Base-by-base conservation (phyloP, 1,140 invertebrate genomes). In the Probaryconus sp. region DNA sequence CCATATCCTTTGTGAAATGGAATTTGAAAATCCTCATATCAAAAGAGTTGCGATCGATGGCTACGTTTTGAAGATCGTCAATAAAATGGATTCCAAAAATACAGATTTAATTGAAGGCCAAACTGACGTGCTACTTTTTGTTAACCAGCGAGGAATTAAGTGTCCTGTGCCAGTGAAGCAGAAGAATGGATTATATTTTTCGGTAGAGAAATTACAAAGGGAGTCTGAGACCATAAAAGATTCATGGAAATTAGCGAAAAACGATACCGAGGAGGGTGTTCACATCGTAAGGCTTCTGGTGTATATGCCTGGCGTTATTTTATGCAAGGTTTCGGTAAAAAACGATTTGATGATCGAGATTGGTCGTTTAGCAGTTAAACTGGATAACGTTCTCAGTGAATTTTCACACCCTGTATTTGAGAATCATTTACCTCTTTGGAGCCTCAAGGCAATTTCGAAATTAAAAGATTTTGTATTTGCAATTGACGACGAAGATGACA, bases 11-110 rank as follows among this genome's bases (percentile, higher is more conserved):
- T 89, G 83, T 1, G 85, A 90, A 26, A 82, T 85, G 16, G 88
- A 89, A 48, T 85, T 90, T 42, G 89, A 90, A 70, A 92, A 92
- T 84, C 89, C 90, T 0, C 71, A 92, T 3, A 89, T 92, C 18
- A 83, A 86, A 0, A 79, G 82, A 0, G 87, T 89, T 33, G 87
- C 84, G 14, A 38, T 61, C 9, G 37, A 92, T 72, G 93, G 93
- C 0, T 97, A 95, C 77, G 91, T 95, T 5, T 84, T 97, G 18
- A 96, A 96, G 87, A 90, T 97, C 28, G 86, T 94, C 13, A 97
- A 96, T 84, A 90, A 92, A 0, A 86, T 94, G 78, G 94, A 96
- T 80, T 94, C 95, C 0, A 87, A 91, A 75, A 92, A 94, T 21
- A 79, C 85, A 0, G 76, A 83, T 1, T 86, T 93, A 13, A 88